These are phyloP conservation scores for Emydoidea blandingii DNA, from an alignment of 2,797 vertebrate genomes.

Conservation along the genomic window DNA sequence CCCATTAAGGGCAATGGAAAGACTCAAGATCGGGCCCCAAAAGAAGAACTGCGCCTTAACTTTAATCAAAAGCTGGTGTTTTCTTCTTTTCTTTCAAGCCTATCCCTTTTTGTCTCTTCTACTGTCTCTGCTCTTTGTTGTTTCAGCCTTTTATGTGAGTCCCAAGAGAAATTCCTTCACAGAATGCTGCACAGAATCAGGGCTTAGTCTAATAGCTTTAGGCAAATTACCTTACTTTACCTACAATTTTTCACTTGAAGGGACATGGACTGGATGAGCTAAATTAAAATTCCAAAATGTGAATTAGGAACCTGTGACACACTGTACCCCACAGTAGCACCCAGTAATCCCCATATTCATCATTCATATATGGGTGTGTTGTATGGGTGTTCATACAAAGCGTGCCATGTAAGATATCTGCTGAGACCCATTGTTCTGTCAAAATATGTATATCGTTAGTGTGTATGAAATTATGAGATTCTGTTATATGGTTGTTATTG, in stretches of 20 bases:
- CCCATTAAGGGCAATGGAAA: background rate
- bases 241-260: slow-evolving; percentile 3
- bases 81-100: slow-evolving; percentile 42
- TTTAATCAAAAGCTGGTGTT: slow-evolving; percentile 36
- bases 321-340: no score
- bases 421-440: no score
- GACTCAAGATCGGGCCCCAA: background rate
- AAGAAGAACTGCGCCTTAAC: background rate
- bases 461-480: no score
- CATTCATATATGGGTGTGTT: no score
- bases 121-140: background rate
- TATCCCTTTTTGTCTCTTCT: slow-evolving; percentile 8
- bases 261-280: background rate
- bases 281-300: background rate
- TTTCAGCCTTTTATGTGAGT: slow-evolving; percentile 39
- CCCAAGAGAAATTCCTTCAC: slow-evolving; percentile 54
- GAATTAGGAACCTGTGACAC: background rate
- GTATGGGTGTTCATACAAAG: no score
- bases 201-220: slow-evolving; percentile 53
- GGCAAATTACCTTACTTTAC: slow-evolving; percentile 25
- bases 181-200: slow-evolving; percentile 29
- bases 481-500: no score
- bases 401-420: no score
- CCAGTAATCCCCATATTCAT: no score
- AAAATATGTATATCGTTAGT: no score